Evolutionary conservation across 2,113 vertebrate species (phyloP).

Genomic region (Tupaia chinensis): DNA sequence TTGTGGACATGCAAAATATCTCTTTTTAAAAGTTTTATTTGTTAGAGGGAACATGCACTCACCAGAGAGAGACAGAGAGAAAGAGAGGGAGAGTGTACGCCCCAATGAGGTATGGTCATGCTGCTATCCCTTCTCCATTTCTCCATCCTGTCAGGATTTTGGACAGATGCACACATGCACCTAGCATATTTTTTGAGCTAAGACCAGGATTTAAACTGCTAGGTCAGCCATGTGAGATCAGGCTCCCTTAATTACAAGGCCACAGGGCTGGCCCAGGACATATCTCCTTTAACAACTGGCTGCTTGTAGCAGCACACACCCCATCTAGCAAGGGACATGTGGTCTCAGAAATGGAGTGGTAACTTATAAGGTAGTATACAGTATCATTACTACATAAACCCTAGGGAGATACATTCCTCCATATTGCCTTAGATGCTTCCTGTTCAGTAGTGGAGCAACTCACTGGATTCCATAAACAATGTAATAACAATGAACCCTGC

Average conservation of each 20-base stretch:
- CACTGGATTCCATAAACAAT: not conserved
- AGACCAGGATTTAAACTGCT: too few species aligned
- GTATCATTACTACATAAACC: accelerated
- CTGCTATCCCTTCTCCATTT: too few species aligned
- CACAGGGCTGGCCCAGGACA: not conserved
- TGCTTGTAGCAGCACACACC: not conserved
- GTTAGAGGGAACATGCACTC: too few species aligned
- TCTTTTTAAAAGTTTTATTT: not conserved
- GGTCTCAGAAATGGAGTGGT: not conserved
- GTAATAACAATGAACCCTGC: too few species aligned
- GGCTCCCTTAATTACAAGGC: too few species aligned
- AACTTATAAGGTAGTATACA: not conserved
- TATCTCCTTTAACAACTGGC: not conserved
- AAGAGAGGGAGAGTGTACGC: too few species aligned
- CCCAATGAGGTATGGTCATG: too few species aligned
- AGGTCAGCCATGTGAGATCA: too few species aligned
- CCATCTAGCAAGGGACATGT: not conserved
- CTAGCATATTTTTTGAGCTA: too few species aligned
- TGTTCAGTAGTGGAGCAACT: not conserved
- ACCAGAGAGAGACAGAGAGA: too few species aligned
- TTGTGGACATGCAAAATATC: not conserved
- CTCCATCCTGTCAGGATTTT: too few species aligned
- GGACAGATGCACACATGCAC: too few species aligned
- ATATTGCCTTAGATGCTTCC: not conserved
- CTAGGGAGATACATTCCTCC: not conserved